Conservation (phyloP, 1,140 invertebrate genomes). For the Drosophila lini region DNA sequence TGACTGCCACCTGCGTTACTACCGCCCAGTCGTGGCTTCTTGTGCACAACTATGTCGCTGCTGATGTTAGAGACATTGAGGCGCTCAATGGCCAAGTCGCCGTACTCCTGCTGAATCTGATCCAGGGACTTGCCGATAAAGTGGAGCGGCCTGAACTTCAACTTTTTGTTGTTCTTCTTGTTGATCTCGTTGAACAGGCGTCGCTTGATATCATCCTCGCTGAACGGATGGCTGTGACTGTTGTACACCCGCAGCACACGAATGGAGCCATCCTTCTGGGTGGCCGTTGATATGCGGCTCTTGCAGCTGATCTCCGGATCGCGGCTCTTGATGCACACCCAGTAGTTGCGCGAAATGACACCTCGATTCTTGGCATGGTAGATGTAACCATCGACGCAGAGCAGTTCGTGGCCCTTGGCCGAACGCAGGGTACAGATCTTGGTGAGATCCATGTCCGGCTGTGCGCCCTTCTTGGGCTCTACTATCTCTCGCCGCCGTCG, state of each 20-base stretch:
- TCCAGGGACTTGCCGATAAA: constrained; percentile 73
- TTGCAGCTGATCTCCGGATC: constrained; percentile 74
- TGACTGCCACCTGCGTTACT: constrained; percentile 6
- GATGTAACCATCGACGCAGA: constrained; percentile 79
- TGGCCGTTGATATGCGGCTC: constrained; percentile 75
- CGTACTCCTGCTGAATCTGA: constrained; percentile 70
- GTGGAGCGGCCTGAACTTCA: constrained; percentile 66
- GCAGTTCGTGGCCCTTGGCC: constrained; percentile 74
- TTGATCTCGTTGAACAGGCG: constrained; percentile 76
- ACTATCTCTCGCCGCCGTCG: constrained; percentile 44
- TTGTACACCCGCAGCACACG: constrained; percentile 74
- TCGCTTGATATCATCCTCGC: constrained; percentile 73
- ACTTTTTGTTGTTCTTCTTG: constrained; percentile 69
- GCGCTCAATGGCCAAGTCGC: constrained; percentile 67
- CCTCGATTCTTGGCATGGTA: constrained; percentile 79
- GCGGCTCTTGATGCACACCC: constrained; percentile 77
- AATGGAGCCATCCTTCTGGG: constrained; percentile 63
- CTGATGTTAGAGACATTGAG: constrained; percentile 64
- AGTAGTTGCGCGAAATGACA: constrained; percentile 74
- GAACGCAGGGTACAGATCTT: constrained; percentile 77
- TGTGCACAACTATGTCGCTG: constrained; percentile 65
- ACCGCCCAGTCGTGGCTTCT: constrained; percentile 51
- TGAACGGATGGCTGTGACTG: constrained; percentile 70
- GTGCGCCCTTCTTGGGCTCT: not conserved
- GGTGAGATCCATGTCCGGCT: constrained; percentile 71